Evolutionary conservation across 1,140 invertebrate species (phyloP), one percentile per base, ranked within the genome.

Genomic region (Bemisia tabaci): DNA sequence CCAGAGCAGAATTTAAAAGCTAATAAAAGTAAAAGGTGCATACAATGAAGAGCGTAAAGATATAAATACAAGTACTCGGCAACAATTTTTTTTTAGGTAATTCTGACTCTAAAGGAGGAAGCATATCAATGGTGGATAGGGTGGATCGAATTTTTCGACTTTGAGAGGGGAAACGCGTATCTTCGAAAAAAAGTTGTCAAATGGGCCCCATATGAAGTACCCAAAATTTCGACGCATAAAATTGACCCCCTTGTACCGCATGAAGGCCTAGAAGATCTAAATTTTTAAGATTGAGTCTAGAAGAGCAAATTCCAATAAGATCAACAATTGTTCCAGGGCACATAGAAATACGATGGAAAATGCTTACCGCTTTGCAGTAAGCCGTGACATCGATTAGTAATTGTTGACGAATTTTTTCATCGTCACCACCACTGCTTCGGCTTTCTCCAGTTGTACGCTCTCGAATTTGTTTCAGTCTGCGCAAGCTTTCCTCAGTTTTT

Each of bases 391-490:
- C 95, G 12, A 95, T 83, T 70, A 87, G 85, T 22, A 97, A 80
- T 76, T 97, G 95, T 67, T 89, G 80, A 60, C 94, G 82, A 76
- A 97, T 97, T 80, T 97, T 97, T 75, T 95, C 91, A 77, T 96
- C 94, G 76, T 97, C 95, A 75, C 86, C 78, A 76, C 78, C 68
- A 67, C 66, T 73, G 63, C 70, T 70, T 39, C 65, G 69, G 59
- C 71, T 62, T 59, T 70, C 68, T 75, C 62, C 77, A 62, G 79
- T 78, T 39, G 80, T 80, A 73, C 84, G 85, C 65, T 90, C 87
- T 68, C 89, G 81, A 62, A 90, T 87, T 79, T 91, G 92, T 76
- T 95, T 95, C 65, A 97, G 80, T 70, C 90, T 84, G 74, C 88
- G 84, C 60, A 95, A 78, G 71, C 92, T 95, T 74, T 96, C 94